phyloP scores from a whole-genome alignment of 35 echinoderm and acorn worm genomes.

The Hemicentrotus pulcherrimus region DNA sequence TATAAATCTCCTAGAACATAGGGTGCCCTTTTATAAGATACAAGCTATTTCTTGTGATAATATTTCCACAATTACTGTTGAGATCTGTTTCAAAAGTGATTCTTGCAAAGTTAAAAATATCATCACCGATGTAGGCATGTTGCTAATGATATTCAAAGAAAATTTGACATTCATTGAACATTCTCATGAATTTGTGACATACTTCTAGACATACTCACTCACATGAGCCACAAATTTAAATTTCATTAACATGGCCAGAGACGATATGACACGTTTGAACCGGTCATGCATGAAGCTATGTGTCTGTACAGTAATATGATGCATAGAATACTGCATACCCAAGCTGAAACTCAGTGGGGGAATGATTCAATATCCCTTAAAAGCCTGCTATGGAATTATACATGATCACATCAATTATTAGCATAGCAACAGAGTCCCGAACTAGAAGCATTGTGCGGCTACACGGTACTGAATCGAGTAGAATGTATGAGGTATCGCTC shows the following conservation, averaged over 20 bases:
- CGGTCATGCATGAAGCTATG: not conserved
- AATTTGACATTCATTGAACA: not conserved
- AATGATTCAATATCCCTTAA: not conserved
- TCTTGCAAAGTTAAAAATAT: too few species aligned
- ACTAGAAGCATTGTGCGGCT: not conserved
- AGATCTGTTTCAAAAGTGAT: not conserved
- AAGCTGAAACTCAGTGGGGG: not conserved
- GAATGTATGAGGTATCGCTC: not conserved
- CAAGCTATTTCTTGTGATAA: not conserved
- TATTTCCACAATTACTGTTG: not conserved
- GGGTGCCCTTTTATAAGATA: not conserved
- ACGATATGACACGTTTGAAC: not conserved
- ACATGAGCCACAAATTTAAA: not conserved
- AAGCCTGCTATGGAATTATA: not conserved
- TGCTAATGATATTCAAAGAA: too few species aligned
- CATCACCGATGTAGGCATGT: too few species aligned
- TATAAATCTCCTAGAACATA: not conserved
- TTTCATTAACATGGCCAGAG: not conserved
- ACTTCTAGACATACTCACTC: not conserved
- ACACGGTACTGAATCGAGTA: not conserved
- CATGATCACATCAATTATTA: constrained; percentile 3
- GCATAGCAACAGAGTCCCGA: not conserved
- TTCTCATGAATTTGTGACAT: not conserved
- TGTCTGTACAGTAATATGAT: not conserved
- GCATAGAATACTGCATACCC: not conserved